Percentiles rank a stretch among this genome's conserved stretches.
phyloP scores from a whole-genome alignment of 2,797 vertebrate genomes.

The Streptopelia turtur region DNA sequence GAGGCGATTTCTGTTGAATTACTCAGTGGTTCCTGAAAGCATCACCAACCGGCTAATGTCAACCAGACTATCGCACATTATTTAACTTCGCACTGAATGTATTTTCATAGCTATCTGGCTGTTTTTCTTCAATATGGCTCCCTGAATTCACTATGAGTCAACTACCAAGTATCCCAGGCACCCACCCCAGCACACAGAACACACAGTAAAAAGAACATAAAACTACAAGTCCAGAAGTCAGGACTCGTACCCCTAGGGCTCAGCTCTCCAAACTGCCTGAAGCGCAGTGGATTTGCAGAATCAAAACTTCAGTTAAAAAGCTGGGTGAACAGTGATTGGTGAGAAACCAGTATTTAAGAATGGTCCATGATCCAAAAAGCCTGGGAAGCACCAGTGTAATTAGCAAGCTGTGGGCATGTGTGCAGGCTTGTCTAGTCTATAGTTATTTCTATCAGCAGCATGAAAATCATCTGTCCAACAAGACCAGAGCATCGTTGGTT shows the following conservation, averaged over 20 bases:
- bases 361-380: neutral
- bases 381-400: constrained; percentile 5
- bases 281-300: neutral
- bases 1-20: neutral
- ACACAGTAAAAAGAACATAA: neutral
- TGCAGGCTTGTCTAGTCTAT: constrained; percentile 20
- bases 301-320: neutral
- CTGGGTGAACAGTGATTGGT: neutral
- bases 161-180: neutral
- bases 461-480: constrained; percentile 52
- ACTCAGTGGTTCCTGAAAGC: neutral
- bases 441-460: constrained; percentile 47
- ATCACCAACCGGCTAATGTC: neutral
- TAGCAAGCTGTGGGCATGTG: neutral
- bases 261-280: neutral
- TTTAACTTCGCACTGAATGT: neutral
- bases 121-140: neutral
- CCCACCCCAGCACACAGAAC: neutral
- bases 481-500: neutral
- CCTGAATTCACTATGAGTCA: neutral
- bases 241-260: neutral
- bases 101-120: neutral
- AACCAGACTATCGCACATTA: neutral
- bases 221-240: neutral
- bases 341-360: neutral